Conservation (phyloP, 2,797 vertebrate genomes). For the Margarornis squamiger region DNA sequence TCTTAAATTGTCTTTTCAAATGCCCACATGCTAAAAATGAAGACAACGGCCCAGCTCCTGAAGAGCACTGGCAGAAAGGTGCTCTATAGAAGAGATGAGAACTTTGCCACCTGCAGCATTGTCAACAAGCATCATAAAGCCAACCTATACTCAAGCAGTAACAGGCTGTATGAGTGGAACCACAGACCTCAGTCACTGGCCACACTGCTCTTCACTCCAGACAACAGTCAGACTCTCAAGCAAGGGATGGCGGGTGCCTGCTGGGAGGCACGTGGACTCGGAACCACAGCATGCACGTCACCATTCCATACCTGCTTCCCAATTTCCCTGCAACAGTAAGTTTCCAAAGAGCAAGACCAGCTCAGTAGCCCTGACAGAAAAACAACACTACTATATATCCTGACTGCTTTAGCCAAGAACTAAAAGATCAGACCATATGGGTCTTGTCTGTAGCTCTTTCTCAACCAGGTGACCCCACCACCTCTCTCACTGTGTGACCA, state of each 20-base stretch:
- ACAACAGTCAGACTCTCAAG: not conserved
- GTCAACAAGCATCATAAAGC: not conserved
- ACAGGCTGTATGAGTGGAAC: not conserved
- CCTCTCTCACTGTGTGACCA: not conserved
- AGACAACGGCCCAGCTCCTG: slow-evolving; percentile 37
- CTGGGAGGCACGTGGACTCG: not conserved
- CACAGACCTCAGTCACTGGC: not conserved
- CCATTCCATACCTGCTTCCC: not conserved
- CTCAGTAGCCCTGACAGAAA: not conserved
- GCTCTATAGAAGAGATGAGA: not conserved
- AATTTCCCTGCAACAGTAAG: not conserved
- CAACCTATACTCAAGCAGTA: not conserved
- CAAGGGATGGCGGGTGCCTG: not conserved
- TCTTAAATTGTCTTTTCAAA: slow-evolving; percentile 53
- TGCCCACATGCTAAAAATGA: slow-evolving; percentile 23
- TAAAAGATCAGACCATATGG: not conserved
- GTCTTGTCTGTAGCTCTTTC: not conserved
- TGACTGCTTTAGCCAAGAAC: not conserved
- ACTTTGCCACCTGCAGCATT: not conserved
- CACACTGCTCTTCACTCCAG: not conserved
- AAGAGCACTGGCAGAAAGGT: slow-evolving; percentile 1
- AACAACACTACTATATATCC: not conserved
- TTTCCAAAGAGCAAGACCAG: not conserved
- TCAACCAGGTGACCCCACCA: not conserved
- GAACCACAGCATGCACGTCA: not conserved